Evolutionary conservation across 2,113 vertebrate genomes (phyloP).

Genomic region (Pagrus major): DNA sequence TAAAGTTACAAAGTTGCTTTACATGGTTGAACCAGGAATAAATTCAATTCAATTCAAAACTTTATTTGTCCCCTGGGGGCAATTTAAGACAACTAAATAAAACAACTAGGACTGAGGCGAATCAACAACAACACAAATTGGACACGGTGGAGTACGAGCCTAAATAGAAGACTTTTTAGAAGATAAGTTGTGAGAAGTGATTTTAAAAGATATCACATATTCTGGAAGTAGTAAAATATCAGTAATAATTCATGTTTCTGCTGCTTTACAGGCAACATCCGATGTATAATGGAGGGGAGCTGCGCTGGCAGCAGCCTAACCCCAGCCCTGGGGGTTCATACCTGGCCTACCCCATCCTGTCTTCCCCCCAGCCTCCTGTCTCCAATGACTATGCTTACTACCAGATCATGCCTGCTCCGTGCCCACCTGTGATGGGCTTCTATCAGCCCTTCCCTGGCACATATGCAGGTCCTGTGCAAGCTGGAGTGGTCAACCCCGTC

Average conservation of each 20-base stretch:
- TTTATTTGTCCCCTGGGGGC: too few relatives aligned
- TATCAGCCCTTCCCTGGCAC: conserved; percentile 94
- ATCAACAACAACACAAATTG: too few relatives aligned
- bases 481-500: conserved; percentile 87
- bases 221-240: too few relatives aligned
- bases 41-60: too few relatives aligned
- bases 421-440: conserved; percentile 97
- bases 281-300: conserved; percentile 92
- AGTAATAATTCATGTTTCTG: neutral
- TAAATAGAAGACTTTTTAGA: too few relatives aligned
- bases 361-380: conserved; percentile 93
- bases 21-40: too few relatives aligned
- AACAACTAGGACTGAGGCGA: too few relatives aligned
- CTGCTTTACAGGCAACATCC: conserved; percentile 89
- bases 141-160: too few relatives aligned
- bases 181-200: too few relatives aligned
- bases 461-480: conserved; percentile 89
- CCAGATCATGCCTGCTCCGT: conserved; percentile 95
- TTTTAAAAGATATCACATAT: too few relatives aligned
- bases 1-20: too few relatives aligned
- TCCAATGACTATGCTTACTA: conserved; percentile 96
- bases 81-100: too few relatives aligned
- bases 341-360: conserved; percentile 95
- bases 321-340: conserved; percentile 91
- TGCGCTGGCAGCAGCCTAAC: conserved; percentile 96